Base-by-base conservation (phyloP, 2,113 vertebrate genomes). In the Lethenteron camtschaticum region DNA sequence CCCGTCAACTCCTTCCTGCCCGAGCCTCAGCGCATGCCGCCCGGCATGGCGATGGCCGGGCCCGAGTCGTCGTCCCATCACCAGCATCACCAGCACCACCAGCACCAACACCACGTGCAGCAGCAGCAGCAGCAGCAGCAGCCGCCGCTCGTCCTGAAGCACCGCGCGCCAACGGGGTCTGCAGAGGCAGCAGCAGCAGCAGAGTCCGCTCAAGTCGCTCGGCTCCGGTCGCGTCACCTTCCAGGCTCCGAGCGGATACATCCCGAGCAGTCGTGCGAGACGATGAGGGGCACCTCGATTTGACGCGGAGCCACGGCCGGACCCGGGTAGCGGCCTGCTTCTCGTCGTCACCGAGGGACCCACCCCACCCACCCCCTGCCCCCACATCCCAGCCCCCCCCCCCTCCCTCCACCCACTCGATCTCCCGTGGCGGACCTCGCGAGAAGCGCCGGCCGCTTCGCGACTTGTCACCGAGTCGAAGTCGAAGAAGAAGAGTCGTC, bases 91-190 rank as follows among this genome's bases (percentile, higher is more conserved):
- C 24, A 16, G 24, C 63, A 41, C 41, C 41, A 41, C 41, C 41
- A 41, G 41, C 41, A 41, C 41, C 41, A 41, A 41, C 41, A 41
- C 41, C 41, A 41, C 41, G 41, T 41, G 41, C 41, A 41, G 41
- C 41, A 41, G 41, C 60, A n/a, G 14, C 41, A 41, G 41, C 60
- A n/a, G 14, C 60, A n/a, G 24, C 63, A n/a, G n/a, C 24, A 16
- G 24, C 63, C 63, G n/a, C 63, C 63, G 24, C 24, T 66, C n/a
- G n/a, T 16, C 10, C n/a, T n/a, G 63, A 66, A 66, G 24, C 63
- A 66, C n/a, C 63, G 63, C n/a, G 63, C 63, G 9, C 63, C 63
- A 66, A 66, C 24, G 63, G 63, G 63, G 63, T 66, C 63, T 66
- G 8, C 63, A 66, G 24, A 66, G 63, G 63, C 41, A 24, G 24